Percentiles rank a stretch among this genome's conserved stretches.
Conservation (phyloP, 2,797 vertebrate species). For the Gallinago stenura region DNA sequence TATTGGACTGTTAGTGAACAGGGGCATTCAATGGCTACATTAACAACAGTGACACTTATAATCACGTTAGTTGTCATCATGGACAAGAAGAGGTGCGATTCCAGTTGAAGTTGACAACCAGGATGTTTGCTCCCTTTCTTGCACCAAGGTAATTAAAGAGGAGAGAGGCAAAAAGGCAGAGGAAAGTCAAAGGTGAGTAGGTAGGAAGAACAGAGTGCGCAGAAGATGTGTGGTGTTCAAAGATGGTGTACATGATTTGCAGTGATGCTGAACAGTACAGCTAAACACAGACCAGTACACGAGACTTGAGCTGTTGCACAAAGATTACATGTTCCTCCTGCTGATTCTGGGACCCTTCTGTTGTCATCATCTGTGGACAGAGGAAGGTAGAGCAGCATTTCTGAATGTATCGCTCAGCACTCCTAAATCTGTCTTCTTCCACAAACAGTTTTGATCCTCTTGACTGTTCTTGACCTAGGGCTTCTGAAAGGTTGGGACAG, state of each 20-base stretch:
- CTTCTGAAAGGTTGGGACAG: background rate
- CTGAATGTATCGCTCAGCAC: background rate
- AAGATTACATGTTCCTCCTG: background rate
- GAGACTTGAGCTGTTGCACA: background rate
- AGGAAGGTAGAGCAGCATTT: background rate
- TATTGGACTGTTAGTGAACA: background rate
- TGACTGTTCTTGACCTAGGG: background rate
- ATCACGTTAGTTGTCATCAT: background rate
- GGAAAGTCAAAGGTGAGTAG: background rate
- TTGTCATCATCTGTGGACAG: background rate
- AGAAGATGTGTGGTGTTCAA: background rate
- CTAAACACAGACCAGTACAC: background rate
- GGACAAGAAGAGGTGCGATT: background rate
- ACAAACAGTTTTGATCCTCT: background rate
- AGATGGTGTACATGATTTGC: background rate
- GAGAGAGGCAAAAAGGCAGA: background rate
- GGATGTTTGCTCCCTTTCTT: background rate
- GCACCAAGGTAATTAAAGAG: background rate
- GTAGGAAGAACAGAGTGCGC: background rate
- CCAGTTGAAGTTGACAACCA: background rate
- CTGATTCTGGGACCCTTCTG: background rate
- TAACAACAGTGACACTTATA: background rate
- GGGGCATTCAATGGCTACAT: background rate
- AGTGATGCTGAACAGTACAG: background rate
- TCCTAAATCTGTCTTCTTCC: background rate